Evolutionary conservation across 2,113 vertebrate species (phyloP).

Genomic region (Perca fluviatilis): DNA sequence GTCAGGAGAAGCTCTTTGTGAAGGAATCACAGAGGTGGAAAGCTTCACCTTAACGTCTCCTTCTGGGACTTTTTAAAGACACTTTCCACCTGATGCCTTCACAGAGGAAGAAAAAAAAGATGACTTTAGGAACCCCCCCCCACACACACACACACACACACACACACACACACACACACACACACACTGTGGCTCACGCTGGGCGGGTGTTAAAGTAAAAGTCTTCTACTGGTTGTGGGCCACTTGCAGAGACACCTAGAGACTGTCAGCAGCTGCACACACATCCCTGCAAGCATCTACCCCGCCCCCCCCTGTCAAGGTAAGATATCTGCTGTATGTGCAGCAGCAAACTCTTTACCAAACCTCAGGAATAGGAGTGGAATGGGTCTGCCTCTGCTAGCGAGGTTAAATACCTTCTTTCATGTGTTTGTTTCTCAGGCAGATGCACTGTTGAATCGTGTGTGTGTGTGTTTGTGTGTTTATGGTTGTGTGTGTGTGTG

Average conservation of each 20-base stretch:
- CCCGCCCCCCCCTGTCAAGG: constrained; percentile 31
- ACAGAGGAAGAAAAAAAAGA: constrained; percentile 15
- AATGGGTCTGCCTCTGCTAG: background rate
- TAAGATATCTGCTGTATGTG: constrained; percentile 51
- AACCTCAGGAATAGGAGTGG: background rate
- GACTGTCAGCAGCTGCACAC: constrained; percentile 16
- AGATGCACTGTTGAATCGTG: background rate
- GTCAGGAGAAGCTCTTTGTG: constrained; percentile 36
- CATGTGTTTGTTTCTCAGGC: background rate
- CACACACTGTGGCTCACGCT: constrained; percentile 1
- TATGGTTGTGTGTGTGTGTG: background rate
- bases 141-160: background rate
- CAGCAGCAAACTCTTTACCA: background rate
- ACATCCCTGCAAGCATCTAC: constrained; percentile 6
- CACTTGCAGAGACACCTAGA: constrained; percentile 41
- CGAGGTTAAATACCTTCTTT: constrained; percentile 28
- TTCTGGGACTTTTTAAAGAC: constrained; percentile 19
- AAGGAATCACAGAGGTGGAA: constrained; percentile 39
- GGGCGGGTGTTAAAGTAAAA: constrained; percentile 51
- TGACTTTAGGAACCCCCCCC: background rate
- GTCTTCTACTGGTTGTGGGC: constrained; percentile 23
- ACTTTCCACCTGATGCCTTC: constrained; percentile 48
- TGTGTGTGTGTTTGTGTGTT: background rate
- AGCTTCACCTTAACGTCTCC: constrained; percentile 8
- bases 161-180: background rate